Base-by-base conservation (phyloP, 2,888 invertebrate species). In the Cataglyphis albicans region DNA sequence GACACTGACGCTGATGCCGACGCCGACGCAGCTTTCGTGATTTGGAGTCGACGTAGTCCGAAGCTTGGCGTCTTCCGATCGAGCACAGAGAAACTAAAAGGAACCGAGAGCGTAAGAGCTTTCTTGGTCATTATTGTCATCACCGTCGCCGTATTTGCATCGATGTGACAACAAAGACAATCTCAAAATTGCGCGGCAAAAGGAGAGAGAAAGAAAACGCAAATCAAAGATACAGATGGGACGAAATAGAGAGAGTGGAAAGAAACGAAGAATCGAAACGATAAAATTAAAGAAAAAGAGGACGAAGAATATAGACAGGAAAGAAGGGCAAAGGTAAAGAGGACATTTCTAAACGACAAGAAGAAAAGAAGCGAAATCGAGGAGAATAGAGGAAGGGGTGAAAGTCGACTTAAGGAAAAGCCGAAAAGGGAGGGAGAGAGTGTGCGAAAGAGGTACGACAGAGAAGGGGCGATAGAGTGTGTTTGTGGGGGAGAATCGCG, bases 21-120 rank as follows among this genome's bases (percentile, higher is more conserved):
- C 82, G 88, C 86, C 89, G 90, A 90, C 90, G 91, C 91, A 90
- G 87, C 88, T 87, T 84, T 88, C 84, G 88, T 84, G 83, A 85
- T 86, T 89, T 89, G 88, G 93, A 91, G 92, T 93, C 93, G 93
- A 93, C 92, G 93, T 93, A 94, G 93, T 93, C 93, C 90, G 92
- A 90, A 89, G 85, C 87, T 91, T 91, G 91, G 89, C 89, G 92
- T 93, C 92, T 92, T 91, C 91, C 92, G 92, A 91, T 89, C 92
- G 92, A 92, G 91, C 89, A 89, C 90, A 86, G 84, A 82, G 78
- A 44, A 88, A 75, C 78, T 75, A 73, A 57, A 72, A 83, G 91
- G 88, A 88, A 78, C 81, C 80, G 68, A 84, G 48, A 76, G 15
- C 82, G 64, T 68, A 76, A 81, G 44, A 80, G 81, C 61, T 63